phyloP scores from a whole-genome alignment of 1,140 invertebrate genomes.

The Heliconius nattereri region DNA sequence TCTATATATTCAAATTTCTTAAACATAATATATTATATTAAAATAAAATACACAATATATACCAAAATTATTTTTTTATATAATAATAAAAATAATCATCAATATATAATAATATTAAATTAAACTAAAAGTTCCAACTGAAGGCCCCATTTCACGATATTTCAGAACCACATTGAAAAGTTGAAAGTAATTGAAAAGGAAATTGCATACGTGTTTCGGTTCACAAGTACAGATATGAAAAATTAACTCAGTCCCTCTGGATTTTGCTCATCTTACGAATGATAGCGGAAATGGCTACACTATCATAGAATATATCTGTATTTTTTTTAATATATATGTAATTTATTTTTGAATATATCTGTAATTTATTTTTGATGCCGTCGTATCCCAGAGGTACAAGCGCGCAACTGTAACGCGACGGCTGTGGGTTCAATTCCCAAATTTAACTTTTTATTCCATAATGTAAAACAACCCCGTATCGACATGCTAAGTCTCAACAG shows the following conservation, averaged over 20 bases:
- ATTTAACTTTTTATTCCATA: no score
- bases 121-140: not conserved
- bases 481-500: constrained; percentile 35
- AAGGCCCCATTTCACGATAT: not conserved
- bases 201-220: constrained; percentile 37
- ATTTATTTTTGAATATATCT: constrained; percentile 2
- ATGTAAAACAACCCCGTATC: constrained; percentile 17
- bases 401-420: no score
- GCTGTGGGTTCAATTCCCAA: not conserved
- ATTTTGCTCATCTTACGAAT: constrained; percentile 24
- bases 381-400: no score
- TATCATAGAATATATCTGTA: not conserved
- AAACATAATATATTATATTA: no score
- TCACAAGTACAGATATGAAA: constrained; percentile 31
- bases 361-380: not conserved
- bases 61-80: not conserved
- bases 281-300: constrained; percentile 18
- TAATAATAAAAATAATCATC: constrained; percentile 2
- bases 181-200: constrained; percentile 39
- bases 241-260: constrained; percentile 27
- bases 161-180: constrained; percentile 26
- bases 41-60: not conserved
- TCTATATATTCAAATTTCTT: no score
- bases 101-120: not conserved
- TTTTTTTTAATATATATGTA: no score